These are phyloP conservation scores for Pseudopodoces humilis DNA, from an alignment of 2,113 vertebrate genomes.

Conservation along the genomic window DNA sequence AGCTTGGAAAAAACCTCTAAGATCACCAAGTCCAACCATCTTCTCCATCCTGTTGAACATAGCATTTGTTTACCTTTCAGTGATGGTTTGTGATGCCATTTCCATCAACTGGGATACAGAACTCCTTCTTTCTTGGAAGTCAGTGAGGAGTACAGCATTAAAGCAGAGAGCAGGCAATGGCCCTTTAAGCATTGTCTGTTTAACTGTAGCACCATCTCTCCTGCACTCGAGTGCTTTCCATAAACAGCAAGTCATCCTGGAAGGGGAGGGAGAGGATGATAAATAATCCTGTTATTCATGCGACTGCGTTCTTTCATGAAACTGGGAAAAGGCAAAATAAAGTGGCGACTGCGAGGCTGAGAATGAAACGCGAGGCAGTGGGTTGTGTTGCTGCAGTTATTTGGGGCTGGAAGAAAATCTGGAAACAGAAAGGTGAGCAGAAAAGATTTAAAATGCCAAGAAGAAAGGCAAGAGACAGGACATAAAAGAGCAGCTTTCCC, in stretches of 20 bases:
- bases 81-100: neutral
- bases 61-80: neutral
- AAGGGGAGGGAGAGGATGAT: slow-evolving; percentile 64
- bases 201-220: slow-evolving; percentile 44
- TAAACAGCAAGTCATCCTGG: slow-evolving; percentile 69
- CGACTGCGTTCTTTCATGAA: slow-evolving; percentile 58
- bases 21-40: neutral
- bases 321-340: slow-evolving; percentile 55
- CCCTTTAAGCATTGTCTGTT: slow-evolving; percentile 66
- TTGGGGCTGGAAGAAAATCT: neutral
- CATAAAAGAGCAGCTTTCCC: neutral
- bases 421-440: slow-evolving; percentile 22
- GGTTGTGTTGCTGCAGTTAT: neutral
- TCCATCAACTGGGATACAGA: neutral
- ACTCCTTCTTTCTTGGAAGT: neutral
- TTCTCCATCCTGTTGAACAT: neutral
- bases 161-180: neutral
- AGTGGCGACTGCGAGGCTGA: slow-evolving; percentile 21
- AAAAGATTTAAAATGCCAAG: neutral
- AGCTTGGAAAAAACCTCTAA: neutral
- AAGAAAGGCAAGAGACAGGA: neutral
- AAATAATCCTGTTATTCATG: slow-evolving; percentile 70
- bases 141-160: neutral
- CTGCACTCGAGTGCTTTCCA: slow-evolving; percentile 61
- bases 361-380: neutral